phyloP scores from a whole-genome alignment of 2,113 vertebrate genomes.

The Alligator mississippiensis region DNA sequence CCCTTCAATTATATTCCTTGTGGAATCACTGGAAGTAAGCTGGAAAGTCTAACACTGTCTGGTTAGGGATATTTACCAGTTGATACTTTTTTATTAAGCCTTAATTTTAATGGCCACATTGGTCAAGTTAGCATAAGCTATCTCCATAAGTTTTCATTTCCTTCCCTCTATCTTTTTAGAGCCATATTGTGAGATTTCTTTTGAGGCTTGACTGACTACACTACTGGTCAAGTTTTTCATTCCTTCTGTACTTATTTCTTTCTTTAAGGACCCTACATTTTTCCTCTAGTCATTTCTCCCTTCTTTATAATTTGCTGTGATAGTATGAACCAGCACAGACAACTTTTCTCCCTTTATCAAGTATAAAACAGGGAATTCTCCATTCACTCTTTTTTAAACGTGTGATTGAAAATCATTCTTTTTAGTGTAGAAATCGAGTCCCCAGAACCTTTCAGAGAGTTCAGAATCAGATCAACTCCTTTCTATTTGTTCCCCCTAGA shows the following conservation, averaged over 20 bases:
- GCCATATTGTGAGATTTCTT: fast-evolving
- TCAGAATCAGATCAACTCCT: not conserved
- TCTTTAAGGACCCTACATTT: not conserved
- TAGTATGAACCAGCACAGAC: fast-evolving
- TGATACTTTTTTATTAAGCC: not conserved
- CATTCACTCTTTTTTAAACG: not conserved
- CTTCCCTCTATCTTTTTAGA: fast-evolving
- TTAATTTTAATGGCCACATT: not conserved
- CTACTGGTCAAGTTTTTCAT: not conserved
- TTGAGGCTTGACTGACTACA: too few species aligned
- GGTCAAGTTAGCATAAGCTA: not conserved
- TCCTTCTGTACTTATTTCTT: not conserved
- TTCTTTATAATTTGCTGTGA: fast-evolving
- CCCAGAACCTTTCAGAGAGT: not conserved
- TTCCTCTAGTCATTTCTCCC: not conserved
- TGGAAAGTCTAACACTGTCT: not conserved
- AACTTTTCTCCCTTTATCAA: fast-evolving
- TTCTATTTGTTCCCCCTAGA: not conserved
- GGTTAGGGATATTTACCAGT: not conserved
- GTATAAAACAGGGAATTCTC: not conserved
- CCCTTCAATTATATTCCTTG: not conserved
- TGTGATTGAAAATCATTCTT: not conserved
- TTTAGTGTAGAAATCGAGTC: not conserved
- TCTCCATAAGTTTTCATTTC: fast-evolving
- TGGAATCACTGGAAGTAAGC: not conserved